phyloP scores from a whole-genome alignment of 2,113 vertebrate genomes.

The Petroica traversi region DNA sequence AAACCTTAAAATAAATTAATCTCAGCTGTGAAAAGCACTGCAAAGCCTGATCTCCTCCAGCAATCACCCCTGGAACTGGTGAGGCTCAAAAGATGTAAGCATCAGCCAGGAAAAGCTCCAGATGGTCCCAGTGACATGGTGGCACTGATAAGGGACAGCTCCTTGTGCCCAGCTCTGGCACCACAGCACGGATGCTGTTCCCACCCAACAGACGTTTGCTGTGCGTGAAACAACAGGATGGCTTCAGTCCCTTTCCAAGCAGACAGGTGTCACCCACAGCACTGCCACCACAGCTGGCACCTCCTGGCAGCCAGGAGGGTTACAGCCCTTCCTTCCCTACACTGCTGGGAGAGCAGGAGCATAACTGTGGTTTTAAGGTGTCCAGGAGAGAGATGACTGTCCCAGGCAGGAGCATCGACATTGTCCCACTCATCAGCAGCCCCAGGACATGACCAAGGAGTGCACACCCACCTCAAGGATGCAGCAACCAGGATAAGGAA shows the following conservation, averaged over 20 bases:
- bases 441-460: not conserved
- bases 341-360: not conserved
- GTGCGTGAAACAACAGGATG: fast-evolving
- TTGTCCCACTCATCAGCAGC: not conserved
- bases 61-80: not conserved
- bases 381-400: not conserved
- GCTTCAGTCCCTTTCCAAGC: not conserved
- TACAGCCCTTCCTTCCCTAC: not conserved
- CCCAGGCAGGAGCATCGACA: not conserved
- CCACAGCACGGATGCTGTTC: fast-evolving
- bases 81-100: not conserved
- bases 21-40: not conserved
- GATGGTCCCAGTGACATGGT: not conserved
- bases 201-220: fast-evolving
- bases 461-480: not conserved
- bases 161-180: not conserved
- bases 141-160: not conserved
- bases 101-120: not conserved
- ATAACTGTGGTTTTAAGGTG: not conserved
- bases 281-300: not conserved
- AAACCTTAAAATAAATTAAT: not conserved
- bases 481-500: not conserved
- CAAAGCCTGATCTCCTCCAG: not conserved
- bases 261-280: not conserved
- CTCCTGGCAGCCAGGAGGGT: not conserved